These are phyloP conservation scores for Malurus leucopterus DNA, from an alignment of 2,797 vertebrate species.

Conservation along the genomic window DNA sequence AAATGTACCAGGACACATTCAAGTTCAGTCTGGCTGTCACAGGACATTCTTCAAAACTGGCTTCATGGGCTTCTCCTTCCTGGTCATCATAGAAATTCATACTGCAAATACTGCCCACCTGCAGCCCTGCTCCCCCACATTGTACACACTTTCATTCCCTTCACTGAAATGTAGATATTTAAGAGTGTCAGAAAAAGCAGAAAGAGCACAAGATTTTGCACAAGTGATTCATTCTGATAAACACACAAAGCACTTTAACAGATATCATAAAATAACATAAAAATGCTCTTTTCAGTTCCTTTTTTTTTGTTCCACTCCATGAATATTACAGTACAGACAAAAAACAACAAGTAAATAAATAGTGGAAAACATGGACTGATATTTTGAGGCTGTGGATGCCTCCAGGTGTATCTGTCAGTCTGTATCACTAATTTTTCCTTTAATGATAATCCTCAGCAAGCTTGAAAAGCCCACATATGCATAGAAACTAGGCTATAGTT, in stretches of 20 bases:
- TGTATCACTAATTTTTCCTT: not conserved
- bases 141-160: not conserved
- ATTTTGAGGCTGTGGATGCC: not conserved
- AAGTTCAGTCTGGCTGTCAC: not conserved
- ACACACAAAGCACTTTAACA: not conserved
- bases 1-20: constrained; percentile 15
- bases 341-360: not conserved
- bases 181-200: not conserved
- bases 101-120: too few species aligned
- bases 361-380: not conserved
- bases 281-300: not conserved
- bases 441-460: too few species aligned
- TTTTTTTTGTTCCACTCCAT: not conserved
- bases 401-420: not conserved
- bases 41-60: not conserved
- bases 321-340: not conserved
- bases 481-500: not conserved
- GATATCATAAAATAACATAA: not conserved
- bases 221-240: not conserved
- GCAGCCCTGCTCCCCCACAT: not conserved
- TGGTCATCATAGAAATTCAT: not conserved
- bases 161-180: not conserved
- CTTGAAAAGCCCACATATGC: not conserved
- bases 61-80: not conserved
- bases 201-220: not conserved